A percentile compares a stretch with the other conserved stretches of the same genome.
Conservation (phyloP, 2,797 vertebrate species). For the Lacerta agilis region DNA sequence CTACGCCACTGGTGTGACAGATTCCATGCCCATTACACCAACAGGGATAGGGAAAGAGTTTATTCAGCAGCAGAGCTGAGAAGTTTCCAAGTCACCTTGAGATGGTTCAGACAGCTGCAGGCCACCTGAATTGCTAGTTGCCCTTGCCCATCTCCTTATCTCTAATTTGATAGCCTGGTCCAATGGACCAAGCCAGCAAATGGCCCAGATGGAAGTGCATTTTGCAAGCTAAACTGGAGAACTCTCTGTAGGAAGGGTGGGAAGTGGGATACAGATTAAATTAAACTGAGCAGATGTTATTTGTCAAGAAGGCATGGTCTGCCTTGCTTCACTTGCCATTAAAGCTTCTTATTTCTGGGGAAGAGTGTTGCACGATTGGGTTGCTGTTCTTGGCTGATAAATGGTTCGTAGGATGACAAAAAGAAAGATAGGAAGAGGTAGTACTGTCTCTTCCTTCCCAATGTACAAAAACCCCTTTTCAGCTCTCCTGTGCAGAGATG, state of each 20-base stretch:
- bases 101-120: neutral
- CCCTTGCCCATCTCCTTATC: neutral
- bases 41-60: neutral
- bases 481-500: neutral
- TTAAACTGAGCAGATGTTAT: neutral
- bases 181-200: neutral
- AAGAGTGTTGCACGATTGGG: neutral
- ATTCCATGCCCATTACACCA: neutral
- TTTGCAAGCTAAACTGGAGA: neutral
- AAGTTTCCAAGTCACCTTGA: neutral
- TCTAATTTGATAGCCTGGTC: neutral
- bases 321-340: neutral
- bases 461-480: neutral
- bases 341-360: neutral
- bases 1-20: neutral
- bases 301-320: neutral
- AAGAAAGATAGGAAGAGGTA: neutral
- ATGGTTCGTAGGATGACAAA: neutral
- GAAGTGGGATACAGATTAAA: neutral
- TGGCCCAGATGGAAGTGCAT: neutral
- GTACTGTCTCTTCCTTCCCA: neutral
- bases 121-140: neutral
- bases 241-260: neutral
- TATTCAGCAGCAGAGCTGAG: neutral
- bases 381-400: neutral